Evolutionary conservation across 1,140 invertebrate genomes (phyloP), one percentile per base, ranked within the genome.

Genomic region (Neuroterus valhalla): DNA sequence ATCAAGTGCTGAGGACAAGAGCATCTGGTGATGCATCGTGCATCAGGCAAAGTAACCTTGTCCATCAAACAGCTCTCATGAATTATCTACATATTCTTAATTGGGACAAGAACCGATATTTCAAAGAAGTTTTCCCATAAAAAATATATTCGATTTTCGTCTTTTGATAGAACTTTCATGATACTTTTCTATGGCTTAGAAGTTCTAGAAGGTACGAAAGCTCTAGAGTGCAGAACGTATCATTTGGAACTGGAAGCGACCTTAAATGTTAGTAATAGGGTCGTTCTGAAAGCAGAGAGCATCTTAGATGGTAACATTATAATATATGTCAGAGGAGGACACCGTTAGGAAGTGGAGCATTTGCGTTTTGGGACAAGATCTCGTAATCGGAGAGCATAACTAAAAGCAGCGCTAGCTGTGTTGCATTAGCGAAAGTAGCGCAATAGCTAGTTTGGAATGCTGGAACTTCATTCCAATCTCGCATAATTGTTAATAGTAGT

Each of bases 261-360:
- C 23, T 62, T 62, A 62, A 62, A 38, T 62, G 55, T 62, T 62
- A 62, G 55, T 62, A 62, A 62, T 62, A 62, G 55, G 55, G 55
- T 62, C 55, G 55, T 62, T 62, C 31, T 62, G 8, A 23, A 62
- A 62, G 55, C 55, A 62, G 55, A 62, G 55, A 62, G 23, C 55
- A 62, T 62, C 55, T 62, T 62, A 62, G 52, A 62, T 62, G 55
- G 55, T 62, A 62, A 38, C 55, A 62, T 62, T 62, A 62, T 62
- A 62, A 62, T 62, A 26, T 62, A 62, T 62, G 55, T 62, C 55
- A 62, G 55, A 38, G 31, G 23, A 62, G 31, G 55, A 23, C 55
- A 62, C 52, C 23, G 55, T 62, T 62, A 62, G 55, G 55, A 62
- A 62, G 21, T 62, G 55, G 55, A 62, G 31, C 55, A 62, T 62